Percentiles rank a stretch among this genome's conserved stretches.
Conservation (phyloP, 2,888 invertebrate species). For the Thereva nobilitata region DNA sequence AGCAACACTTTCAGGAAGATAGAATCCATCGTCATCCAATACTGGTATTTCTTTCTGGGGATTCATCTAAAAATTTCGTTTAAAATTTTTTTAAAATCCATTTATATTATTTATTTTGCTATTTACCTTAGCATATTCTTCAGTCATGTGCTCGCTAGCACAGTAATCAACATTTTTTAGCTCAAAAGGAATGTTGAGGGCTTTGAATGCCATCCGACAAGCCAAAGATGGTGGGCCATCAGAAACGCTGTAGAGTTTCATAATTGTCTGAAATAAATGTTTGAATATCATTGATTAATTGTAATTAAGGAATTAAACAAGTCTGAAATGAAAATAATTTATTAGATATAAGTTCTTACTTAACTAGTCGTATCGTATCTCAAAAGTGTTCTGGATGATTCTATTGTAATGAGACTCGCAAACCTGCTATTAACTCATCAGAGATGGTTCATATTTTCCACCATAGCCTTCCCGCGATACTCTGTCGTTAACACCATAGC, state of each 20-base stretch:
- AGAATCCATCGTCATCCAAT: conserved; percentile 78
- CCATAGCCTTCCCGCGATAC: no score
- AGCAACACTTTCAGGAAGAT: conserved; percentile 74
- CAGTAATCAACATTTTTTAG: conserved; percentile 71
- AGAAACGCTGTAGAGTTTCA: conserved; percentile 74
- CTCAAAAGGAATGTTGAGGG: conserved; percentile 67
- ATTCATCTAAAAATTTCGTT: conserved; percentile 64
- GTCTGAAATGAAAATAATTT: no score
- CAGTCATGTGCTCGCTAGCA: conserved; percentile 74
- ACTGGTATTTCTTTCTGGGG: conserved; percentile 80
- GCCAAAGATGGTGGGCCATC: conserved; percentile 80
- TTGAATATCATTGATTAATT: background rate
- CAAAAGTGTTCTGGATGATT: no score
- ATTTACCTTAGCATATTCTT: conserved; percentile 68
- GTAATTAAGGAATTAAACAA: background rate
- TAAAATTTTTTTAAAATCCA: background rate
- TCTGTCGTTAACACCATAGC: no score
- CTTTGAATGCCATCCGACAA: conserved; percentile 70
- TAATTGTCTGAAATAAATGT: conserved; percentile 39
- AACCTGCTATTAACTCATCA: no score
- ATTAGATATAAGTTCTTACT: no score
- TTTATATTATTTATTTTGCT: no score
- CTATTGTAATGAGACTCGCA: no score
- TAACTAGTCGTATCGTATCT: no score
- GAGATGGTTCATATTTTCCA: no score